Percentiles rank a stretch among this genome's conserved stretches.
phyloP scores from a whole-genome alignment of 2,888 invertebrate species.

The Bombylius discolor region DNA sequence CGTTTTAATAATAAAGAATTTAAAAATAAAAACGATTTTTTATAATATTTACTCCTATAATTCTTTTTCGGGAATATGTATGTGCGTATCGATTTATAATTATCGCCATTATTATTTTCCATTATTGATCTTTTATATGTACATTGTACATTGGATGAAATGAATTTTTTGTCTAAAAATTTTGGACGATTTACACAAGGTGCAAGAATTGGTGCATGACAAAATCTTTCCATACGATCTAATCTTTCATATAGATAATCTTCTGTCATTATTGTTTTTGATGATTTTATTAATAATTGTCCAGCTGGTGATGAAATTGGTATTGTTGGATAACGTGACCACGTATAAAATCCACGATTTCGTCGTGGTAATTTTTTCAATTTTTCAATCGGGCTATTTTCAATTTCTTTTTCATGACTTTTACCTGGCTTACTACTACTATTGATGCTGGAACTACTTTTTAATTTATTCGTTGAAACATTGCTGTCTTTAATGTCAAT shows the following conservation, averaged over 20 bases:
- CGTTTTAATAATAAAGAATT: slow-evolving; percentile 29
- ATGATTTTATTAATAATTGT: slow-evolving; percentile 37
- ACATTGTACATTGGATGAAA: slow-evolving; percentile 21
- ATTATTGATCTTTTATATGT: slow-evolving; percentile 26
- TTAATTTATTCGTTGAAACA: neutral
- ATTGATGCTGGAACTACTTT: neutral
- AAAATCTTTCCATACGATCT: slow-evolving; percentile 41
- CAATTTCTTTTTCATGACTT: neutral
- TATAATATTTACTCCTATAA: slow-evolving; percentile 27
- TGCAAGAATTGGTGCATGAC: slow-evolving; percentile 35
- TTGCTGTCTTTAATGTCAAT: neutral
- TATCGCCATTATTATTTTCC: neutral
- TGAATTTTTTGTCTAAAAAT: slow-evolving; percentile 26
- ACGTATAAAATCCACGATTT: slow-evolving; percentile 35
- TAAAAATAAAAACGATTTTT: slow-evolving; percentile 29
- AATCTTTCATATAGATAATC: slow-evolving; percentile 40
- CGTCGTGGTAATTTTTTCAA: slow-evolving; percentile 32
- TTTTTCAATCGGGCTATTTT: slow-evolving; percentile 18
- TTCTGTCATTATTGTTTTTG: slow-evolving; percentile 35
- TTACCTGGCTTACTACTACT: neutral
- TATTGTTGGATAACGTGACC: slow-evolving; percentile 38
- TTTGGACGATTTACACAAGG: slow-evolving; percentile 20
- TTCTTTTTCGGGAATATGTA: slow-evolving; percentile 34
- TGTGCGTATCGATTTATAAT: slow-evolving; percentile 16
- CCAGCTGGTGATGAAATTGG: slow-evolving; percentile 44